Base-by-base conservation (phyloP, 2,888 invertebrate species). In the Acrobasis suavella region DNA sequence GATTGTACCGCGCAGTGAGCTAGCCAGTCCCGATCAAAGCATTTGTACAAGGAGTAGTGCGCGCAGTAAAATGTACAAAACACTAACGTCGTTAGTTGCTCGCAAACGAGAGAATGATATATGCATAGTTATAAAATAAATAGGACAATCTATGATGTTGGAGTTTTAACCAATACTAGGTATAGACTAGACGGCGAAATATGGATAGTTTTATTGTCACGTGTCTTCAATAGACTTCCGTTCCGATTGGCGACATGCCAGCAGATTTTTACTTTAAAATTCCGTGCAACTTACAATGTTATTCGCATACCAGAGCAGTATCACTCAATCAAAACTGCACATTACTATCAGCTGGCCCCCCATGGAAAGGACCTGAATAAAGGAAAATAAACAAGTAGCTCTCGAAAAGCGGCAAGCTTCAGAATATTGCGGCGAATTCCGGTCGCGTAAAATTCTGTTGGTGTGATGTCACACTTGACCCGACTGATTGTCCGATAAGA, bases 101-200 rank as follows among this genome's bases (percentile, higher is more conserved):
- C 74, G 77, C 78, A 72, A 72, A 73, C 67, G 80, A 85, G 84
- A 86, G 83, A 85, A 75, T 75, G 77, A 77, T 77, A 76, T 79
- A 80, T 80, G 77, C 78, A 78, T 86, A 84, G 80, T 77, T 80
- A 77, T 77, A 74, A 75, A 49, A 82, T 80, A 76, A 77, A 74
- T 85, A 86, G 81, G 78, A 80, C 77, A 82, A 83, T 78, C 76
- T 78, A 80, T 79, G 71, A 80, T 76, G 81, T 83, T 85, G 78
- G 78, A 81, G 68, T 80, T 81, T 80, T 75, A 75, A 78, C 71
- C 74, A 62, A 64, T 69, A 32, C 7, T 32, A 68, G 69, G 65
- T 70, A 62, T 76, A 72, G 64, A 67, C 68, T 73, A 80, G 75
- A 76, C 75, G 73, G 75, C 73, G 72, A 76, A 74, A 72, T 67